Evolutionary conservation across 2,113 vertebrate genomes (phyloP).

Genomic region (Callorhinus ursinus): DNA sequence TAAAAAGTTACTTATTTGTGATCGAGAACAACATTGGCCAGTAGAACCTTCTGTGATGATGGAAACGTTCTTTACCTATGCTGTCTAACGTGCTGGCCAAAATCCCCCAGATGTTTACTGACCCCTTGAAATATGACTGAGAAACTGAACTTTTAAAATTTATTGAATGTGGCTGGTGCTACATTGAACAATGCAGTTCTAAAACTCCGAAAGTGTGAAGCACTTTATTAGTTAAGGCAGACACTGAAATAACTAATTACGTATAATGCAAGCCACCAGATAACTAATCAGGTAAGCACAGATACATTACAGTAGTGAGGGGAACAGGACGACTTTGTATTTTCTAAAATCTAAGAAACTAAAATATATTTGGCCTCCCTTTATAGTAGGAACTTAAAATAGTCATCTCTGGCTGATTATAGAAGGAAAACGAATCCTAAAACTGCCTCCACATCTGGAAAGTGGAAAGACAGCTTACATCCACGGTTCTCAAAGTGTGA

Average conservation of each 20-base stretch:
- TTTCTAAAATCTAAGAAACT: not conserved
- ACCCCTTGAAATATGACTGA: not conserved
- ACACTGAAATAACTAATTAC: not conserved
- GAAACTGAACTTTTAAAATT: not conserved
- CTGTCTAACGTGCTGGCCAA: not conserved
- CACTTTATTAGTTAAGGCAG: not conserved
- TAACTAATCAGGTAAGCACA: not conserved
- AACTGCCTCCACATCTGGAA: not conserved
- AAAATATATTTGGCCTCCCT: not conserved
- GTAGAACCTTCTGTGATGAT: not conserved
- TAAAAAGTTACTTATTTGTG: not conserved
- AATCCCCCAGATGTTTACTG: not conserved
- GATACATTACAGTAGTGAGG: not conserved
- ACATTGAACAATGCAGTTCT: not conserved
- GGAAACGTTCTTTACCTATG: not conserved
- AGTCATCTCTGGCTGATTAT: not conserved
- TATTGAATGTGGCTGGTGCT: not conserved
- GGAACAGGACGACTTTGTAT: not conserved
- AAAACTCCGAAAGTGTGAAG: not conserved
- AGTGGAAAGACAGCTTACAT: not conserved
- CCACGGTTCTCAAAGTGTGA: not conserved
- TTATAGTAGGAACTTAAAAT: conserved; percentile 2
- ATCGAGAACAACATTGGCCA: not conserved
- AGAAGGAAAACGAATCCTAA: not conserved
- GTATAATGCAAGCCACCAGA: not conserved